A percentile compares a stretch with the other conserved stretches of the same genome.
Conservation (phyloP, 2,888 invertebrate genomes). For the Hyposoter dolosus region DNA sequence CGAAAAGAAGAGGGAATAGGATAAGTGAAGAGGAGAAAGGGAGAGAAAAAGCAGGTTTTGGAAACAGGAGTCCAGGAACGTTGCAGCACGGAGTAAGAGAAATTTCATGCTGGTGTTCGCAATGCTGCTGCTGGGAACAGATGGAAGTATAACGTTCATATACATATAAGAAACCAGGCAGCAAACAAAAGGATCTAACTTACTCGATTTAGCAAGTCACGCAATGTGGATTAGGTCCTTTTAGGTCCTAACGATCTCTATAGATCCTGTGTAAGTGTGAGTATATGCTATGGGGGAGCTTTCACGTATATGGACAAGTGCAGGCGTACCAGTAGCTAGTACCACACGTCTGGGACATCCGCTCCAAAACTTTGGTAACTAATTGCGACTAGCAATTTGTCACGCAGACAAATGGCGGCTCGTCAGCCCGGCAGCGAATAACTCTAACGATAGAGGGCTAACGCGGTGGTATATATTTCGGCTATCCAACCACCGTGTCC, state of each 20-base stretch:
- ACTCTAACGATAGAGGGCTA: constrained; percentile 53
- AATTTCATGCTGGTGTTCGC: constrained; percentile 54
- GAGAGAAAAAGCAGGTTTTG: not conserved
- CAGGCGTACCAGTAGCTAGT: constrained; percentile 27
- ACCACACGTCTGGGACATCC: constrained; percentile 73
- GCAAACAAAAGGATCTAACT: constrained; percentile 29
- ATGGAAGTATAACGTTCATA: constrained; percentile 50
- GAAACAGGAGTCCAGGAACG: constrained; percentile 26
- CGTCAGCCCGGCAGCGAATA: constrained; percentile 76
- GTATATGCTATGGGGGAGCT: not conserved
- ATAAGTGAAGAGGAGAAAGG: constrained; percentile 6
- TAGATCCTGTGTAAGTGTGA: not conserved
- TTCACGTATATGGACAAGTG: not conserved
- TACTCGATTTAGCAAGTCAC: not conserved
- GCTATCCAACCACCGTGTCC: constrained; percentile 20
- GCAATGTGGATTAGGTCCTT: constrained; percentile 27
- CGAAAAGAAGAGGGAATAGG: not conserved
- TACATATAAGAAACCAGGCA: not conserved
- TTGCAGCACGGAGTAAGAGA: constrained; percentile 54
- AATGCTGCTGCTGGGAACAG: constrained; percentile 59
- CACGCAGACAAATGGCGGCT: constrained; percentile 82
- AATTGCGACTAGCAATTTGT: constrained; percentile 83
- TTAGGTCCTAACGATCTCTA: constrained; percentile 7
- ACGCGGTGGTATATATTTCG: constrained; percentile 39
- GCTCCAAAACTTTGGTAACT: constrained; percentile 80